Base-by-base conservation (phyloP, 2,888 invertebrate genomes). In the Campoletis raptor region DNA sequence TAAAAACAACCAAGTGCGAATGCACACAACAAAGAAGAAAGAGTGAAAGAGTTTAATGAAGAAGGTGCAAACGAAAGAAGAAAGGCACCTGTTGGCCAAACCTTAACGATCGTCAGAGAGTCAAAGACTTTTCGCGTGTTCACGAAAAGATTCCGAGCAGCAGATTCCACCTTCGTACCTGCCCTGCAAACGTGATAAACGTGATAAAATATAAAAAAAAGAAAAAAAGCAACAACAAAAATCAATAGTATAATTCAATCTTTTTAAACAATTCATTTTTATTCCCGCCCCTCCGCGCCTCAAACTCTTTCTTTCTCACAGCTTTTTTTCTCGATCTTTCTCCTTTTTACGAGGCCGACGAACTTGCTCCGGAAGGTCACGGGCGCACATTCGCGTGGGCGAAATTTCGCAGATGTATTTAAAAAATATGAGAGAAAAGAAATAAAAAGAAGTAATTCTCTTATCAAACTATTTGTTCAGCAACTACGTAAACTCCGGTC, bases 81-180 rank as follows among this genome's bases (percentile, higher is more conserved):
- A 69, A 69, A 69, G 24, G 61, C 86, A 85, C 85, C 85, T 85
- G 83, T 72, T 79, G 64, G 61, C 30, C 67, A 61, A 69, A 70
- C 69, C 40, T 12, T 24, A 30, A 42, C 40, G 73, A 77, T 70
- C 72, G 57, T 40, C 52, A 42, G 40, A 45, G 30, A 45, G 61
- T 21, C 80, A 30, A 45, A 66, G 54, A n/a, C 12, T 24, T 52
- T 40, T 40, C 40, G 15, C 48, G 40, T 10, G 15, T 24, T 40
- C 37, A 18, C 54, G 57, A 30, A 37, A 40, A 36, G n/a, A 67
- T 77, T n/a, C 7, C 64, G 73, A 40, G 8, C 24, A 21, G 8
- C 15, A n/a, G 36, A 64, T 72, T 69, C 64, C 66, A 45, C 36
- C 37, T 40, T 36, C 52, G 10, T 72, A 52, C 61, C 37, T 61